Percentiles rank a stretch among this genome's conserved stretches.
Evolutionary conservation across 2,888 invertebrate species (phyloP).

Genomic region (Acholoe squamosa): DNA sequence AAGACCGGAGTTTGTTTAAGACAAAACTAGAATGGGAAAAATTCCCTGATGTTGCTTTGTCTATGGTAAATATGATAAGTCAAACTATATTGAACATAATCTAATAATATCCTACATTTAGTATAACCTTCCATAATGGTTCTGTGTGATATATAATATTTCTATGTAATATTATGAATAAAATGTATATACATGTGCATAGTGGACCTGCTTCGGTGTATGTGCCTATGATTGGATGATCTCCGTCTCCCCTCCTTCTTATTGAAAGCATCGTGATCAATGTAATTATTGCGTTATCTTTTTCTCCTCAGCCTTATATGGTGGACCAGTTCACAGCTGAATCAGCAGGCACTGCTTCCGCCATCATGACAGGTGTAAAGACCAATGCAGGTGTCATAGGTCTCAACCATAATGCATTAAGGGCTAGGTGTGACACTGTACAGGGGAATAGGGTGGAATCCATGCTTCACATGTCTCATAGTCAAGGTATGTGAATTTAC

Average conservation of each 20-base stretch:
- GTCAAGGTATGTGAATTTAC: too few species aligned
- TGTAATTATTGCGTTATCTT: background rate
- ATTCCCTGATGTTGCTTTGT: background rate
- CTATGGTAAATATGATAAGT: too few species aligned
- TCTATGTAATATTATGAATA: background rate
- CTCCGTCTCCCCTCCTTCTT: too few species aligned
- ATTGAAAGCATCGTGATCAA: background rate
- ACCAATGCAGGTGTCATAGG: slow-evolving; percentile 91
- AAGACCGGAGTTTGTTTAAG: background rate
- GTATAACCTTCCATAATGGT: background rate
- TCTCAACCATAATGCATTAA: slow-evolving; percentile 87
- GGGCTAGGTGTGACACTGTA: slow-evolving; percentile 86
- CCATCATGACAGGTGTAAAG: slow-evolving; percentile 92
- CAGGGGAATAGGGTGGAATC: slow-evolving; percentile 66
- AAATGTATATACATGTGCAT: background rate
- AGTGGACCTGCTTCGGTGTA: background rate
- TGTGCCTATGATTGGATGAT: too few species aligned
- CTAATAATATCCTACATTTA: background rate
- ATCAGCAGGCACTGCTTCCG: slow-evolving; percentile 94
- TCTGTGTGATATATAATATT: background rate
- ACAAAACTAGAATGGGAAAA: background rate
- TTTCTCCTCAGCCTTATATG: slow-evolving; percentile 90
- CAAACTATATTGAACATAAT: background rate
- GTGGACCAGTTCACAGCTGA: slow-evolving; percentile 94
- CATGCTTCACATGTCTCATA: slow-evolving; percentile 73